Base-by-base conservation (phyloP, 2,888 invertebrate species). In the Pyrrhia umbra region DNA sequence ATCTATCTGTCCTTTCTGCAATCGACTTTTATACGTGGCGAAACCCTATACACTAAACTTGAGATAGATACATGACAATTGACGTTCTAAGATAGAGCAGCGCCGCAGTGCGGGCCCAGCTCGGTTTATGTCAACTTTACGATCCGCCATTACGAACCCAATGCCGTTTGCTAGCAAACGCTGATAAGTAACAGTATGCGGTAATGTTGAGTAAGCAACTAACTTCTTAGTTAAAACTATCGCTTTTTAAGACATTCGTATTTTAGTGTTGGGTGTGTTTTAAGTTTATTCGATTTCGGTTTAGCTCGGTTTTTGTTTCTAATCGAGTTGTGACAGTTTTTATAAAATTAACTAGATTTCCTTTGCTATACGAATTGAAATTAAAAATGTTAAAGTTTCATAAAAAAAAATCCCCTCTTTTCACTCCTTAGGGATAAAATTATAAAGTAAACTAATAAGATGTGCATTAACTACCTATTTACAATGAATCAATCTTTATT, bases 41-140 rank as follows among this genome's bases (percentile, higher is more conserved):
- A 54, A 54, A 69, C 52, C 27, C 52, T 52, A 49, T 69, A 45
- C 51, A 42, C 23, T 51, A 47, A 69, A 69, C 34, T 69, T 45
- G 40, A 10, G 21, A 60, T 51, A 49, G 18, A 51, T 45, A 61
- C 23, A 47, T 20, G 50, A 43, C 47, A 55, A 49, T 58, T 77
- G 69, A 65, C 61, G 66, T 68, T 46, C 20, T 47, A 42, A 39
- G 42, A 30, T 9, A 15, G 54, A 46, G 63, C 61, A 73, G 56
- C 73, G 74, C 54, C 70, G 77, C 77, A 78, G 15, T 78, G 77
- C 77, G 70, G 77, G 55, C 40, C 50, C 60, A 56, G 30, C 56
- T 59, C 47, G 55, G n/a, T 79, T 79, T 79, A 78, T 65, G 76
- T 63, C 55, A 30, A 56, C 18, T 78, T 79, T 79, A 79, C 73